These are phyloP conservation scores for Drosophila mojavensis DNA, from an alignment of 1,140 invertebrate genomes.

Conservation along the genomic window DNA sequence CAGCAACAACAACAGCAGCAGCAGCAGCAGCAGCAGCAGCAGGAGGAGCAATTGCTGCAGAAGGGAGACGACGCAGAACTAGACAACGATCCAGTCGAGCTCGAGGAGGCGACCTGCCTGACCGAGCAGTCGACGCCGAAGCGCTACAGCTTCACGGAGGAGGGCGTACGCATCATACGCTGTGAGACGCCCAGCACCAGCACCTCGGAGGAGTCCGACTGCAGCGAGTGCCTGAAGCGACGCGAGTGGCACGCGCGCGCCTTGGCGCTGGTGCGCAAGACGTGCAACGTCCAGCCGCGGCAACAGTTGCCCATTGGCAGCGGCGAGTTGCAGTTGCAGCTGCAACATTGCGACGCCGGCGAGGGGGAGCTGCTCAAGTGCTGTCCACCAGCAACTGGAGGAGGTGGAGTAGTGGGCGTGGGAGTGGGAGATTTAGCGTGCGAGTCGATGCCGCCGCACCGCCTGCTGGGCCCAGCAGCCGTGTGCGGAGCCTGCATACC, in stretches of 20 bases:
- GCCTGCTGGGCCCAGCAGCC: conserved; percentile 86
- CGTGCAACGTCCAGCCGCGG: conserved; percentile 84
- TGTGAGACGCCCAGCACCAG: conserved; percentile 82
- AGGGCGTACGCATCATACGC: conserved; percentile 86
- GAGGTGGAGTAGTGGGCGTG: neutral
- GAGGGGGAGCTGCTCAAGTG: conserved; percentile 82
- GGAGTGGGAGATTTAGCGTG: conserved; percentile 1
- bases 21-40: neutral
- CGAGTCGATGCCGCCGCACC: conserved; percentile 86
- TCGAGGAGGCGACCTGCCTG: conserved; percentile 13
- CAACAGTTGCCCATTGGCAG: conserved; percentile 50
- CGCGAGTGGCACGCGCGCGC: conserved; percentile 83
- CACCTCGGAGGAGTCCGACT: conserved; percentile 83
- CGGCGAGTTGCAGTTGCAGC: conserved; percentile 56
- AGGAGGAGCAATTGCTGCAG: conserved; percentile 6
- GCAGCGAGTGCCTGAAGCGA: conserved; percentile 82
- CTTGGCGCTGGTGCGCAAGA: conserved; percentile 78
- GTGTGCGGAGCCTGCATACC: conserved; percentile 87
- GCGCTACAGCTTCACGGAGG: conserved; percentile 88
- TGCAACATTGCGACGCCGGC: conserved; percentile 73
- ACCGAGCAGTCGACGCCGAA: conserved; percentile 85
- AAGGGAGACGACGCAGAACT: neutral
- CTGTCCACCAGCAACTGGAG: conserved; percentile 69
- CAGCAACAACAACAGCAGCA: conserved; percentile 12
- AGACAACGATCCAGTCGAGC: conserved; percentile 22